Evolutionary conservation across 1,140 invertebrate genomes (phyloP), one percentile per base, ranked within the genome.

Genomic region (Homarus americanus): DNA sequence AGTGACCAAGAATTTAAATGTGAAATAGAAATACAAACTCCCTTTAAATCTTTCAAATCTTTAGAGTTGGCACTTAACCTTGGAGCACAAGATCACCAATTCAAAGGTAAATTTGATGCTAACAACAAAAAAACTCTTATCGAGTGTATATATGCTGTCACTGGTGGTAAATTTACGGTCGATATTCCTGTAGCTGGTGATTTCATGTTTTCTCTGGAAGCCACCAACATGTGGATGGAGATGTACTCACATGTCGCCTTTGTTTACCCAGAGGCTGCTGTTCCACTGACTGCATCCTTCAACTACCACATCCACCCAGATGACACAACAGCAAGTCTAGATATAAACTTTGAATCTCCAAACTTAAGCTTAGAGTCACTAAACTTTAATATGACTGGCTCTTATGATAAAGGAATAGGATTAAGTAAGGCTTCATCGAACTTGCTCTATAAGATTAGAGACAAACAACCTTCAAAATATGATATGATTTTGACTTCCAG

Each of bases 141-240:
- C 32, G 69, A 86, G 44, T 9, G 69, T 15, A 41, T 58, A 7
- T 75, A 20, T 20, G 53, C 69, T 34, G 36, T 34, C 3, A 86
- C 32, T n/a, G 69, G 73, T 44, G 83, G 83, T 1, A 76, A 58
- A 34, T 34, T 86, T 12, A 41, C 20, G 15, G 83, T 86, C 4
- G 38, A 75, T 76, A 66, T 86, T 53, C 83, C 83, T 7, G 49
- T 36, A 10, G 53, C 76, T 53, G 24, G 32, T 24, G 49, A 73
- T 5, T 86, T 86, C 40, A 75, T 49, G n/a, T 86, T 69, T 69
- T 76, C 40, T 10, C n/a, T 86, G 38, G 83, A 86, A 86, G 83
- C 83, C 32, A 40, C 69, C 38, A 53, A 86, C 17, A 76, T 44
- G 69, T 86, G 83, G 83, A 28, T 76, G n/a, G 9, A 53, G 15